These are phyloP conservation scores for Melieria picta DNA, from an alignment of 2,888 invertebrate genomes.

Conservation along the genomic window DNA sequence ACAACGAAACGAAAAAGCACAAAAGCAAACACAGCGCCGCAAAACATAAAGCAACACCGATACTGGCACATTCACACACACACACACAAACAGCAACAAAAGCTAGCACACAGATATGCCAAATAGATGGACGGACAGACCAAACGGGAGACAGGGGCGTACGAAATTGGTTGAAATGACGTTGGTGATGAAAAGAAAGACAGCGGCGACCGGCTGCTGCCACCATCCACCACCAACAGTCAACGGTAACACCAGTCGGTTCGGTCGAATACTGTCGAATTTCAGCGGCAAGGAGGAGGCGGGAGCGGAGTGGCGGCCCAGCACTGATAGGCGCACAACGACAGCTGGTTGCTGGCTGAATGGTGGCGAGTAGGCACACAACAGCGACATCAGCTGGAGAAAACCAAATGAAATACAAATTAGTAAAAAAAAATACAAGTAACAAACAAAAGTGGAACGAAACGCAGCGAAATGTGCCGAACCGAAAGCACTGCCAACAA, in stretches of 20 bases:
- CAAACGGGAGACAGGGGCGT: too few relatives aligned
- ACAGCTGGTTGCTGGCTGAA: background rate
- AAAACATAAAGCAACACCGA: background rate
- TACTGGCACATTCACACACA: constrained; percentile 8
- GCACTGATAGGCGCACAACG: background rate
- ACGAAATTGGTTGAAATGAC: too few relatives aligned
- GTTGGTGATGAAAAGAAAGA: too few relatives aligned
- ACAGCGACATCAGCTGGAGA: constrained; percentile 8
- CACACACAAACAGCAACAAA: too few relatives aligned
- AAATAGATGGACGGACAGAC: too few relatives aligned
- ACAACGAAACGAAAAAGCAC: background rate
- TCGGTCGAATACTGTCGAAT: too few relatives aligned
- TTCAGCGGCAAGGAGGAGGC: background rate
- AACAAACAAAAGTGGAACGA: background rate
- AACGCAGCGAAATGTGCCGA: background rate
- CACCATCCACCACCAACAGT: too few relatives aligned
- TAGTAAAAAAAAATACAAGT: background rate
- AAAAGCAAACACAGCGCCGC: background rate
- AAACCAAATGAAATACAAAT: background rate
- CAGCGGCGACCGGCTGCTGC: too few relatives aligned
- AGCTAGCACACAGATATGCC: too few relatives aligned
- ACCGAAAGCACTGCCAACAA: background rate
- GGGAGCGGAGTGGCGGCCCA: background rate
- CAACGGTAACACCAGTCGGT: too few relatives aligned
- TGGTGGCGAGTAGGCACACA: background rate